phyloP scores from a whole-genome alignment of 2,113 vertebrate genomes.

The Oenanthe melanoleuca region DNA sequence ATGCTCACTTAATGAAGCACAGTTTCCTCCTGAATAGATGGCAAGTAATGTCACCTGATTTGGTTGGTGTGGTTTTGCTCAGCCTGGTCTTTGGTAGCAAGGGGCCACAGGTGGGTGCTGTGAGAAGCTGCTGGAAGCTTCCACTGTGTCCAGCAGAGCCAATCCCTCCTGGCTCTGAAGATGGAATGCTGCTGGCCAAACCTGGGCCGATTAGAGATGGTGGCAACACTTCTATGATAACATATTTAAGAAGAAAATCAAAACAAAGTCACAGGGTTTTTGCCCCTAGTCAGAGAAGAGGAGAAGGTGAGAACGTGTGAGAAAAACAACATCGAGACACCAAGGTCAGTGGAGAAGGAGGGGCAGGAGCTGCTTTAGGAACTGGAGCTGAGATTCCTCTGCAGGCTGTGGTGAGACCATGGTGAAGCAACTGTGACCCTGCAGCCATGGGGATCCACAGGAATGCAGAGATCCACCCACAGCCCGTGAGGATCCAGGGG shows the following conservation, averaged over 20 bases:
- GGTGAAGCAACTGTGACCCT: not conserved
- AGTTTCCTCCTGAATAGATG: not conserved
- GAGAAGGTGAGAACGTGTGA: not conserved
- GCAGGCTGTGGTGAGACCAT: not conserved
- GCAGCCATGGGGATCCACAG: too few species aligned
- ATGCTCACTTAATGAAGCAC: slow-evolving; percentile 31
- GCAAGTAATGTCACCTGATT: not conserved
- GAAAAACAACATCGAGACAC: not conserved
- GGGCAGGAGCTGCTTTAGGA: not conserved
- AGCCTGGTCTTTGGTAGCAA: not conserved
- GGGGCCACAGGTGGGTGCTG: not conserved
- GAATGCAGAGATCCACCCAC: too few species aligned
- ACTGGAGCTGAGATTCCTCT: accelerated
- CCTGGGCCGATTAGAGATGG: not conserved
- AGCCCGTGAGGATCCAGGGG: too few species aligned
- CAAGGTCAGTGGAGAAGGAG: not conserved
- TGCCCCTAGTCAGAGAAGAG: not conserved
- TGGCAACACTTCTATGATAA: not conserved
- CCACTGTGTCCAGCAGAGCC: not conserved
- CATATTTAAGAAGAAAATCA: not conserved
- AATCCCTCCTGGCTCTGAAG: not conserved
- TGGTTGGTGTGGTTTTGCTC: not conserved
- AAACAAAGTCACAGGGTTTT: not conserved
- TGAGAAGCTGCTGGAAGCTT: not conserved
- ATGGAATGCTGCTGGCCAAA: not conserved